Conservation (phyloP, 1,140 invertebrate species). For the Zaprionus ghesquierei region DNA sequence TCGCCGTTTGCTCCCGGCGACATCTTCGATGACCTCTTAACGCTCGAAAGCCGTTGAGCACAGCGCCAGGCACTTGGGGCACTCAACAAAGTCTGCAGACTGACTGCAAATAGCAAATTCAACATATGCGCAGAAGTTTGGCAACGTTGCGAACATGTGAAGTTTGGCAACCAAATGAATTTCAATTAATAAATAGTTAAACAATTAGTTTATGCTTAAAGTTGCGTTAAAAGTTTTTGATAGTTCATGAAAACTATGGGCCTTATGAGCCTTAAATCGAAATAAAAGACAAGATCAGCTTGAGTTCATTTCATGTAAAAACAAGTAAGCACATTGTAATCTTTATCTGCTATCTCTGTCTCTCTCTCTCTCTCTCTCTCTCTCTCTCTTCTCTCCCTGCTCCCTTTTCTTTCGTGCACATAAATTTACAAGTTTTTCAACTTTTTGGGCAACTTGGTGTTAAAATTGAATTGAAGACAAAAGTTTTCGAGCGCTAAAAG, state of each 20-base stretch:
- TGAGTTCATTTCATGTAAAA: neutral
- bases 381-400: neutral
- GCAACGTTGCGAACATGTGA: conserved; percentile 1
- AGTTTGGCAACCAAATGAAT: neutral
- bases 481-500: neutral
- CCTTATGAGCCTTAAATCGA: no score
- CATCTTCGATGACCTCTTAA: conserved; percentile 25
- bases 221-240: no score
- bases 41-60: conserved; percentile 10
- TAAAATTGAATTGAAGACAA: conserved; percentile 3
- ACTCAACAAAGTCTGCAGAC: neutral
- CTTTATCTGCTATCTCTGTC: neutral
- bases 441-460: neutral
- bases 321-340: neutral
- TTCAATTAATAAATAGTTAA: neutral
- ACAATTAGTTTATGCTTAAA: neutral
- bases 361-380: neutral
- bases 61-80: neutral
- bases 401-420: neutral
- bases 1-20: neutral
- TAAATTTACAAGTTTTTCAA: neutral
- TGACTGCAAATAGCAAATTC: neutral
- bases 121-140: neutral
- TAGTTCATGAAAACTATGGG: no score
- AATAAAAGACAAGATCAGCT: neutral